These are phyloP conservation scores for Chymomyza fuscimana DNA, from an alignment of 2,888 invertebrate species.

Conservation along the genomic window DNA sequence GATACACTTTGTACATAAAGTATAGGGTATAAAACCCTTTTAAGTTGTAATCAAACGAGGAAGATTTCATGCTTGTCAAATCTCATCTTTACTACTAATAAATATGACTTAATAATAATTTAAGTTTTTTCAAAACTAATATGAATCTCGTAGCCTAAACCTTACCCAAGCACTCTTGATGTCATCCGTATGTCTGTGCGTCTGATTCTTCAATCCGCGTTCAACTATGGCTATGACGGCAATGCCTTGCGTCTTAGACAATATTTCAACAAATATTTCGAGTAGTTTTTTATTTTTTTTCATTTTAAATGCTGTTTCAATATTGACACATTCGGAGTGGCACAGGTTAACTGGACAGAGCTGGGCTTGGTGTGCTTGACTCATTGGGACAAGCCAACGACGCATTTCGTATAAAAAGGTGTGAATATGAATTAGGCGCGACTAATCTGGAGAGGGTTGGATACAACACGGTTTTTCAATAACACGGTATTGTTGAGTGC, in stretches of 20 bases:
- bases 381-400: neutral
- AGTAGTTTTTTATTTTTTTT: slow-evolving; percentile 27
- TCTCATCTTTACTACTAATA: no score
- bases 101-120: neutral
- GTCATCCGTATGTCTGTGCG: neutral
- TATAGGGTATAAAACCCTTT: no score
- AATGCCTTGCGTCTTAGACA: neutral
- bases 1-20: no score
- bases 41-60: no score
- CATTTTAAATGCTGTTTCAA: slow-evolving; percentile 45
- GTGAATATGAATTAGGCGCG: slow-evolving; percentile 33
- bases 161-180: neutral
- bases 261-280: neutral
- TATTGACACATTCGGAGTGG: slow-evolving; percentile 46
- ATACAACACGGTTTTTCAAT: neutral
- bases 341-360: slow-evolving; percentile 13
- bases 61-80: no score
- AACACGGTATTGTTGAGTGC: neutral
- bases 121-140: neutral
- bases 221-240: neutral
- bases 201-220: neutral
- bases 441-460: neutral
- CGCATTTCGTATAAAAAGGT: slow-evolving; percentile 44
- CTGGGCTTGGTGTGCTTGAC: slow-evolving; percentile 21
- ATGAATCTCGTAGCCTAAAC: neutral